These are phyloP conservation scores for Malachius bipustulatus DNA, from an alignment of 2,888 invertebrate species.

Conservation along the genomic window DNA sequence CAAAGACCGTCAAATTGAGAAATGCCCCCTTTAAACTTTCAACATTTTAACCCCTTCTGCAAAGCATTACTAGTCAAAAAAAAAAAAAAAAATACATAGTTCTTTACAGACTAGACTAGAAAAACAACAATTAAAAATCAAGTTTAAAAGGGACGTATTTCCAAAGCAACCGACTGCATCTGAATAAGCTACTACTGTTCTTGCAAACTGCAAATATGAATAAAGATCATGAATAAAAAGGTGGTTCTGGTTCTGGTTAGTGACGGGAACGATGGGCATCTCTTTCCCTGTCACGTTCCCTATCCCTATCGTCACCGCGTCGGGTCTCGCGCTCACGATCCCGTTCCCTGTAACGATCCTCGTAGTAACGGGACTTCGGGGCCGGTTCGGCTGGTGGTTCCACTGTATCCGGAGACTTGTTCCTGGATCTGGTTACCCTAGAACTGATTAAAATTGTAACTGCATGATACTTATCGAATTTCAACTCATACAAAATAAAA, in stretches of 20 bases:
- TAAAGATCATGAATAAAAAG: constrained; percentile 5
- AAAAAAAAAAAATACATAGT: too few species aligned
- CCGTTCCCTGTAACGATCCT: constrained; percentile 70
- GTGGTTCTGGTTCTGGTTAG: constrained; percentile 30
- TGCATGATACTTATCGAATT: constrained; percentile 4
- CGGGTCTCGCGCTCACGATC: constrained; percentile 28
- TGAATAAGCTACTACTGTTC: constrained; percentile 13
- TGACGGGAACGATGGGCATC: constrained; percentile 62
- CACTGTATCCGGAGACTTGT: constrained; percentile 49
- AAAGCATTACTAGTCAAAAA: too few species aligned
- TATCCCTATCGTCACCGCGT: constrained; percentile 47
- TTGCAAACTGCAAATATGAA: constrained; percentile 7
- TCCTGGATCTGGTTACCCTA: constrained; percentile 39
- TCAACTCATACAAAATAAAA: too few species aligned
- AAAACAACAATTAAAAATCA: too few species aligned
- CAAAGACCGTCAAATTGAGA: too few species aligned
- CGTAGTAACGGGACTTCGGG: constrained; percentile 63
- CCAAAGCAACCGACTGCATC: constrained; percentile 12
- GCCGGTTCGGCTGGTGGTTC: constrained; percentile 37
- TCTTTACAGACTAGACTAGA: too few species aligned
- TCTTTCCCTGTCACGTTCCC: constrained; percentile 51
- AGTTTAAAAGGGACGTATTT: too few species aligned
- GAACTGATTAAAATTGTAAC: too few species aligned
- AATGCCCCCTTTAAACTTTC: too few species aligned
- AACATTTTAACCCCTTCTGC: too few species aligned